phyloP scores from a whole-genome alignment of 1,140 invertebrate species.

The Cotesia typhae region DNA sequence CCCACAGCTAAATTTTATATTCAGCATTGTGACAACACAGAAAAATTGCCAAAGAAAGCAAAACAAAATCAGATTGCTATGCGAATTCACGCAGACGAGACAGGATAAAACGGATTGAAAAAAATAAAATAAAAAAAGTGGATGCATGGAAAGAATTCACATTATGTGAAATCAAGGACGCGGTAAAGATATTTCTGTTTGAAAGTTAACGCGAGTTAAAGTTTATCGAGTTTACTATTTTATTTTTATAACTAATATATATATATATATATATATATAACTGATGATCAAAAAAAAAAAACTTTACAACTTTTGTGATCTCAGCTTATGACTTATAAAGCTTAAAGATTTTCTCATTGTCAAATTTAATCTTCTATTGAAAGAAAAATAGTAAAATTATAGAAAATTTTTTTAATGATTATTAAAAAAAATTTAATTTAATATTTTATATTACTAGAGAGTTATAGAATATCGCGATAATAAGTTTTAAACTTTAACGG shows the following conservation, averaged over 20 bases:
- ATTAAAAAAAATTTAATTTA: no score
- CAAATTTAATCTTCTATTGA: no score
- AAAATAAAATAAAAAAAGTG: slow-evolving; percentile 4
- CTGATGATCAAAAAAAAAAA: slow-evolving; percentile 1
- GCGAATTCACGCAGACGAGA: not conserved
- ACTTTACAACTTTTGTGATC: not conserved
- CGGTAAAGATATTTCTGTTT: slow-evolving; percentile 19
- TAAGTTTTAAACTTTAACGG: no score
- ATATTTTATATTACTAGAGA: no score
- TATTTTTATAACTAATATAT: not conserved
- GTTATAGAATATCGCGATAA: no score
- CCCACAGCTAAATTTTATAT: not conserved
- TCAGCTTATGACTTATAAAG: no score
- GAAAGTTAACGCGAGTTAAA: not conserved
- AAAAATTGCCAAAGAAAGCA: not conserved
- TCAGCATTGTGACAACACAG: not conserved
- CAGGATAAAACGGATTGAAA: not conserved
- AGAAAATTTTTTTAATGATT: no score
- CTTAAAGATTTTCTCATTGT: no score
- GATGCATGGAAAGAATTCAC: slow-evolving; percentile 7
- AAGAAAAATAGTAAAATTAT: no score
- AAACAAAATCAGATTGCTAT: not conserved
- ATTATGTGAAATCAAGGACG: slow-evolving; percentile 20
- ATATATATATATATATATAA: not conserved
- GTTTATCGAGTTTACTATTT: slow-evolving; percentile 19